phyloP scores from a whole-genome alignment of 1,140 invertebrate species.

The Pachypeltis micranthus region DNA sequence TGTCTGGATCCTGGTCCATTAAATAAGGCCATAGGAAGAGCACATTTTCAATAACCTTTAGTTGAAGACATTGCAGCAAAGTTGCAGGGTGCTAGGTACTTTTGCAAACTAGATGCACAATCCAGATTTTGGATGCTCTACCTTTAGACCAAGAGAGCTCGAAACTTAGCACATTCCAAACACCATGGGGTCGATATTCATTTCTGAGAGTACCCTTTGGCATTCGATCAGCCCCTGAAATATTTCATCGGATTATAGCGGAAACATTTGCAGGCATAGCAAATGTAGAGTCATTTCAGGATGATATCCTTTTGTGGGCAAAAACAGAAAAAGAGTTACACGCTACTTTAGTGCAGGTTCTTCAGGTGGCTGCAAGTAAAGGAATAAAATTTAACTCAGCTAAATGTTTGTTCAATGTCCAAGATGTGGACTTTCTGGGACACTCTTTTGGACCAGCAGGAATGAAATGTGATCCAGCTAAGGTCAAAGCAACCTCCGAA shows the following conservation, averaged over 20 bases:
- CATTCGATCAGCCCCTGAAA: slow-evolving; percentile 29
- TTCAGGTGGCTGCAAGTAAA: slow-evolving; percentile 12
- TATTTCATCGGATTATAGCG: slow-evolving; percentile 33
- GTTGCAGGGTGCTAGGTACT: slow-evolving; percentile 34
- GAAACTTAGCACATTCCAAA: slow-evolving; percentile 33
- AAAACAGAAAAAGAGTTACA: neutral
- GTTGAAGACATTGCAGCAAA: slow-evolving; percentile 35
- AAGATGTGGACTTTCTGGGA: slow-evolving; percentile 11
- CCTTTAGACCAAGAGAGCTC: slow-evolving; percentile 32
- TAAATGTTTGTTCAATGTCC: neutral
- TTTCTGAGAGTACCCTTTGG: slow-evolving; percentile 29
- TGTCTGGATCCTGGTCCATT: slow-evolving; percentile 41
- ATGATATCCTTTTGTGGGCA: slow-evolving; percentile 14
- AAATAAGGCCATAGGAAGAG: slow-evolving; percentile 37
- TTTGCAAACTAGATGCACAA: slow-evolving; percentile 37
- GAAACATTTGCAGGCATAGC: slow-evolving; percentile 26
- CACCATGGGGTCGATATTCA: slow-evolving; percentile 32
- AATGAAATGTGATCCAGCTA: neutral
- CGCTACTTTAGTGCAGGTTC: slow-evolving; percentile 2
- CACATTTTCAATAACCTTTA: slow-evolving; percentile 35
- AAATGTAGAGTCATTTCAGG: neutral
- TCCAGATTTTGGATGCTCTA: slow-evolving; percentile 38
- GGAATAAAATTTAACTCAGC: slow-evolving; percentile 2
- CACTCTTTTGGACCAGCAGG: neutral
- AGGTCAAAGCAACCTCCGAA: slow-evolving; percentile 14